These are phyloP conservation scores for Chrysolina haemoptera DNA, from an alignment of 2,888 invertebrate genomes.

Conservation along the genomic window DNA sequence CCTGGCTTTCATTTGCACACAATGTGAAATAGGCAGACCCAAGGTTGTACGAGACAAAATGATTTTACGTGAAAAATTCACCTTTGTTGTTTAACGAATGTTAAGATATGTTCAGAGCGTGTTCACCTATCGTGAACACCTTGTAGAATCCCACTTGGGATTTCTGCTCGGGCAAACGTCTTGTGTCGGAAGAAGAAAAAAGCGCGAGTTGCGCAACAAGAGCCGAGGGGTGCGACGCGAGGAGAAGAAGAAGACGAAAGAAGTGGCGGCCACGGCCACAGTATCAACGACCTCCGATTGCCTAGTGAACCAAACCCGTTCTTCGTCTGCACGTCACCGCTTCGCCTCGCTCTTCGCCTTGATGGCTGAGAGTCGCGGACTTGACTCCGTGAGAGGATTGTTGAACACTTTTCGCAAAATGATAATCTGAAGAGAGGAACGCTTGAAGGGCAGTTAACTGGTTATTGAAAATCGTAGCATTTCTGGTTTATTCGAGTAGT, in stretches of 20 bases:
- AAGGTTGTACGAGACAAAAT: too few species aligned
- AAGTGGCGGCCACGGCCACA: constrained; percentile 27
- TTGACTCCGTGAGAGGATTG: neutral
- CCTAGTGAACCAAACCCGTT: constrained; percentile 70
- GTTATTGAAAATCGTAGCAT: too few species aligned
- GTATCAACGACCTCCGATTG: constrained; percentile 70
- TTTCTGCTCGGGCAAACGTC: constrained; percentile 15
- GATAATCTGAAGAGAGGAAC: neutral
- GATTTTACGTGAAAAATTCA: too few species aligned
- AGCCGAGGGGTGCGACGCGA: constrained; percentile 2
- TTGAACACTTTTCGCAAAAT: neutral
- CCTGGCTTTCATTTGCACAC: too few species aligned
- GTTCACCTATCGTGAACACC: neutral
- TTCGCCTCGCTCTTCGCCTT: constrained; percentile 40
- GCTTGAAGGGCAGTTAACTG: neutral
- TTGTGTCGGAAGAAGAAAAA: constrained; percentile 23
- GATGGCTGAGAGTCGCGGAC: constrained; percentile 3
- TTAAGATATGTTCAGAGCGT: neutral
- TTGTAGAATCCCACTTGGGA: constrained; percentile 10
- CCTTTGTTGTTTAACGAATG: too few species aligned
- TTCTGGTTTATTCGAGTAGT: too few species aligned
- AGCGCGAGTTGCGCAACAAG: constrained; percentile 35
- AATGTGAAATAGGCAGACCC: too few species aligned
- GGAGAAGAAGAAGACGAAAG: constrained; percentile 25
- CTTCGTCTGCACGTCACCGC: constrained; percentile 53